These are phyloP conservation scores for Xenopus laevis DNA, from an alignment of 2,113 vertebrate species.

Conservation along the genomic window DNA sequence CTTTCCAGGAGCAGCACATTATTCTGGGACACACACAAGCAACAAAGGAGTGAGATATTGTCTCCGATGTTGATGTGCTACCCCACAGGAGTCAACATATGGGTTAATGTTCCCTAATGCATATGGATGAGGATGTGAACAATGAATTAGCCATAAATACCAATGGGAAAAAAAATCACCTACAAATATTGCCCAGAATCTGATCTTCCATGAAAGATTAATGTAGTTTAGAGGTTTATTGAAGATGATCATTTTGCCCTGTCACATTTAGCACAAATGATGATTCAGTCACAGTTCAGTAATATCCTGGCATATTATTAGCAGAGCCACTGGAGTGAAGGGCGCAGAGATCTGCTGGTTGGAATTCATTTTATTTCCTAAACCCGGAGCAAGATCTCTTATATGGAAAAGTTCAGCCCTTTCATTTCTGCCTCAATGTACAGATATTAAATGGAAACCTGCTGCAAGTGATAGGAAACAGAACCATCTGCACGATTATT, in stretches of 20 bases:
- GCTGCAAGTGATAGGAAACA: not conserved
- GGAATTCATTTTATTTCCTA: constrained; percentile 65
- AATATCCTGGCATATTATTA: constrained; percentile 74
- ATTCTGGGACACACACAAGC: too few species aligned
- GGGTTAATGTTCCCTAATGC: constrained; percentile 8
- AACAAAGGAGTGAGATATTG: not conserved
- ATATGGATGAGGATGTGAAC: not conserved
- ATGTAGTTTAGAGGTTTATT: constrained; percentile 74
- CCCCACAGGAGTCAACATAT: not conserved
- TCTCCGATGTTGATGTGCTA: not conserved
- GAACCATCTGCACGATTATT: constrained; percentile 18
- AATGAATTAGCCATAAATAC: constrained; percentile 36
- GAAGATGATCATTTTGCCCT: constrained; percentile 72
- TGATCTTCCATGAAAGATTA: constrained; percentile 71
- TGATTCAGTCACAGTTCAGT: constrained; percentile 74
- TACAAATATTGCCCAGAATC: constrained; percentile 61
- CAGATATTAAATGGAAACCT: constrained; percentile 22
- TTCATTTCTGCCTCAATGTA: constrained; percentile 28
- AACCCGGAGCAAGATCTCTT: constrained; percentile 29
- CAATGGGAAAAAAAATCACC: constrained; percentile 24
- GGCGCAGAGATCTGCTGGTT: constrained; percentile 60
- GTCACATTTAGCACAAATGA: constrained; percentile 73
- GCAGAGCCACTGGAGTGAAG: constrained; percentile 72
- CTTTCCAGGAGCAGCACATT: too few species aligned
- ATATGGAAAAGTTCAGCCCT: constrained; percentile 37